Conservation (phyloP, 2,797 vertebrate genomes). For the Lacerta bilineata region DNA sequence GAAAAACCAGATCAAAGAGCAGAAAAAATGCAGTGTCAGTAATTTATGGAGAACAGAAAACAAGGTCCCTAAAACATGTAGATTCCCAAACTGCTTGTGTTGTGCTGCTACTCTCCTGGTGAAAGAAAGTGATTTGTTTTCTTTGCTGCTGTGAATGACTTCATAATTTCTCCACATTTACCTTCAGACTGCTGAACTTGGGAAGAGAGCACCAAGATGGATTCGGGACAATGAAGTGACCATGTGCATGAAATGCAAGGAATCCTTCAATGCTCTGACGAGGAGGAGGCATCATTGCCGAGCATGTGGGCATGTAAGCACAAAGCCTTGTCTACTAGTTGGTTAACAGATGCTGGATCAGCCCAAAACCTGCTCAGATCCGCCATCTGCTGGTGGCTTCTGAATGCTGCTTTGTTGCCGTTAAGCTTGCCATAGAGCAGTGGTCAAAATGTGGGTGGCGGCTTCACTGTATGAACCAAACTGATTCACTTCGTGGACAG, state of each 20-base stretch:
- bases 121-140: slow-evolving; percentile 50
- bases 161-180: slow-evolving; percentile 1
- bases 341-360: neutral
- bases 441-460: neutral
- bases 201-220: slow-evolving; percentile 95
- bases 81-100: slow-evolving; percentile 15
- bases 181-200: slow-evolving; percentile 90
- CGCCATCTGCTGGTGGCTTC: slow-evolving; percentile 25
- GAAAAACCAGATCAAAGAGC: too few relatives aligned
- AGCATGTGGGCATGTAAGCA: slow-evolving; percentile 92
- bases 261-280: slow-evolving; percentile 93
- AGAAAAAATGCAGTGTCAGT: too few relatives aligned
- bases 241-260: slow-evolving; percentile 98
- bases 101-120: slow-evolving; percentile 54
- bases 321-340: neutral
- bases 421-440: neutral
- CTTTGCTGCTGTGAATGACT: neutral
- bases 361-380: neutral
- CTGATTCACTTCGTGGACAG: neutral
- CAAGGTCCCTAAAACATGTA: neutral
- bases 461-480: neutral
- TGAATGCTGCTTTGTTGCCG: neutral
- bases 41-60: neutral
- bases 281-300: slow-evolving; percentile 95
- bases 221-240: slow-evolving; percentile 98